A percentile compares a stretch with the other conserved stretches of the same genome.
Conservation (phyloP, 2,888 invertebrate species). For the Eledona agricola region DNA sequence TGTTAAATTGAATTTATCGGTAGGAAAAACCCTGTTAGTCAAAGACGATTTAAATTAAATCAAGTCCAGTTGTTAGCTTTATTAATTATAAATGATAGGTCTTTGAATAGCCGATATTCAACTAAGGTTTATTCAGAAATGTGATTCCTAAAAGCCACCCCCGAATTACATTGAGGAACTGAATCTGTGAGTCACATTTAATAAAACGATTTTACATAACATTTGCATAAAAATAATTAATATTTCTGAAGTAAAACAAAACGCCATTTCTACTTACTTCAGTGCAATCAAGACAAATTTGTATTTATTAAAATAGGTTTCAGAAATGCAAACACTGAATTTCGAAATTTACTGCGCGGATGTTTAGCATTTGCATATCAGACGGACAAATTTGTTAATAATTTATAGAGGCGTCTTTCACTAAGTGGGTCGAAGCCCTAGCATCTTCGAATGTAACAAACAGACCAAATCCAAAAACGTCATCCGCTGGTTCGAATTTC, state of each 20-base stretch:
- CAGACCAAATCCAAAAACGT: neutral
- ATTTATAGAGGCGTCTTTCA: no score
- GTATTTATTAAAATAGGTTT: slow-evolving; percentile 10
- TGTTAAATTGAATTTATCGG: no score
- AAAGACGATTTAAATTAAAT: no score
- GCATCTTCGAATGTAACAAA: neutral
- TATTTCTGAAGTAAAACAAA: slow-evolving; percentile 15
- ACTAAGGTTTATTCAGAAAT: slow-evolving; percentile 14
- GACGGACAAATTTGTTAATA: no score
- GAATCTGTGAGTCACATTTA: slow-evolving; percentile 5
- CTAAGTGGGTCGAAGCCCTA: no score
- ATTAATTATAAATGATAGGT: no score
- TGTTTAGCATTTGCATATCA: neutral
- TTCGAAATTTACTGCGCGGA: no score
- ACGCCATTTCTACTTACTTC: slow-evolving; percentile 16
- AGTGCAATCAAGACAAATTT: slow-evolving; percentile 12
- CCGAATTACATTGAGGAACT: neutral
- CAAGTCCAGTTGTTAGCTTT: no score
- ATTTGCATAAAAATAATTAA: slow-evolving; percentile 28
- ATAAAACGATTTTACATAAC: slow-evolving; percentile 19
- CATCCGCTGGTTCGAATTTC: no score
- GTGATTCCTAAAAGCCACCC: slow-evolving; percentile 9
- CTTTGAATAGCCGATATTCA: slow-evolving; percentile 11
- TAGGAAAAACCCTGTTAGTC: no score
- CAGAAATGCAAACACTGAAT: no score